Percentiles rank a stretch among this genome's conserved stretches.
Evolutionary conservation across 2,113 vertebrate species (phyloP).

Genomic region (Notarius quadriscutis): DNA sequence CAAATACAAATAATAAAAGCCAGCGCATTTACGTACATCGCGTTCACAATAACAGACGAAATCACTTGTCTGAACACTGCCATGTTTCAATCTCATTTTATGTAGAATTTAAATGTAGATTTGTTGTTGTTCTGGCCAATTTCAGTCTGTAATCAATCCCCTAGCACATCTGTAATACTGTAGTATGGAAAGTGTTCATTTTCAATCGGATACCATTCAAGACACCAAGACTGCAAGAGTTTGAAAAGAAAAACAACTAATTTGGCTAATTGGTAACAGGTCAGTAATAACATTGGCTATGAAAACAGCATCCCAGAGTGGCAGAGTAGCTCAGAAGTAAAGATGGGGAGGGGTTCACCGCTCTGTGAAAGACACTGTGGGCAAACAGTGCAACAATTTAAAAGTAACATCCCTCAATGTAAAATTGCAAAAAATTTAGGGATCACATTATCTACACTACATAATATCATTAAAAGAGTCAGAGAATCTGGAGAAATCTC

Average conservation of each 20-base stretch:
- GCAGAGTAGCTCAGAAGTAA: no score
- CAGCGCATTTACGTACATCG: neutral
- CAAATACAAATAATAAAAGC: conserved; percentile 8
- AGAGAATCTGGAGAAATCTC: no score
- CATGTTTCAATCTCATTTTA: neutral
- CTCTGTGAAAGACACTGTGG: no score
- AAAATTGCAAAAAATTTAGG: no score
- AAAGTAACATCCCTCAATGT: no score
- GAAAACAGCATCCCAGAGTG: no score
- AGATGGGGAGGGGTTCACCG: no score
- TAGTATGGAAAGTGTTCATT: neutral
- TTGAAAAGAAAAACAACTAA: neutral
- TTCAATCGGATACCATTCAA: neutral
- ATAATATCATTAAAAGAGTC: no score
- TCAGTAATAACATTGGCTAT: no score
- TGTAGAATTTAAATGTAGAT: conserved; percentile 19
- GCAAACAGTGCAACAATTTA: no score
- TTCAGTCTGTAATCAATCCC: neutral
- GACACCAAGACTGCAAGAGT: neutral
- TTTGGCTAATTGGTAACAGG: no score
- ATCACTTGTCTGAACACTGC: neutral
- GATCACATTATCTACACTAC: no score
- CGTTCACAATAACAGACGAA: neutral
- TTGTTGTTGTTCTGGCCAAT: neutral
- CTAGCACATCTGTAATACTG: neutral